phyloP scores from a whole-genome alignment of 2,113 vertebrate species.

The Phyllopteryx taeniolatus region DNA sequence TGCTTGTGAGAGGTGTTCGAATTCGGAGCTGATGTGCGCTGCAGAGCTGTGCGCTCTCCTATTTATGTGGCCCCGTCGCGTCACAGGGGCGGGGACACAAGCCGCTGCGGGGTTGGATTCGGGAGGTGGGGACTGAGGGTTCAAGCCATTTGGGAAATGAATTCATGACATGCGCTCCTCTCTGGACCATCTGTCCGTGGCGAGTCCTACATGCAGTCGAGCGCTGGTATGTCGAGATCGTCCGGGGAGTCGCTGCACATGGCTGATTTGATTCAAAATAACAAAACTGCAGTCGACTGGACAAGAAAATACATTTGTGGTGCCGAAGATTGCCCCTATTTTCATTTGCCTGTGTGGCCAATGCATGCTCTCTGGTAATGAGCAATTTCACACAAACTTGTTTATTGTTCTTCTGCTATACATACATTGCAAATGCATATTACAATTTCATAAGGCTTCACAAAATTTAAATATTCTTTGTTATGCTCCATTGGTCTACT shows the following conservation, averaged over 20 bases:
- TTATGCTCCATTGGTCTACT: background rate
- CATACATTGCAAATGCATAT: background rate
- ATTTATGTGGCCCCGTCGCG: slow-evolving; percentile 67
- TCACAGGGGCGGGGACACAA: slow-evolving; percentile 46
- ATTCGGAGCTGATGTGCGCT: slow-evolving; percentile 36
- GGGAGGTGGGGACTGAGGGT: slow-evolving; percentile 10
- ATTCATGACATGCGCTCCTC: slow-evolving; percentile 16
- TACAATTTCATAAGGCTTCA: background rate
- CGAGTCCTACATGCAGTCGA: slow-evolving; percentile 13
- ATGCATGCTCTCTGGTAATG: background rate
- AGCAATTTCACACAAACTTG: too few relatives aligned
- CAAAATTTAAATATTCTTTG: background rate
- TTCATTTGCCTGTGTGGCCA: background rate
- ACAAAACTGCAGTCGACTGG: background rate
- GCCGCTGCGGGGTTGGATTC: slow-evolving; percentile 34
- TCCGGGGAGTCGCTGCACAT: background rate
- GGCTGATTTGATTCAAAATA: background rate
- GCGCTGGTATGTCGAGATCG: slow-evolving; percentile 56
- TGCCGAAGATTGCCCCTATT: background rate
- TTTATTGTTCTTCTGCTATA: background rate
- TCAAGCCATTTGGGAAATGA: slow-evolving; percentile 37
- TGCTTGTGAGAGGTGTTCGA: slow-evolving; percentile 10
- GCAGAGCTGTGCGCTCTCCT: slow-evolving; percentile 13
- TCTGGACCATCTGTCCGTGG: slow-evolving; percentile 65
- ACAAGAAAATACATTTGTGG: background rate